Percentiles rank a stretch among this genome's conserved stretches.
Conservation (phyloP, 2,797 vertebrate species). For the Tinamus major region DNA sequence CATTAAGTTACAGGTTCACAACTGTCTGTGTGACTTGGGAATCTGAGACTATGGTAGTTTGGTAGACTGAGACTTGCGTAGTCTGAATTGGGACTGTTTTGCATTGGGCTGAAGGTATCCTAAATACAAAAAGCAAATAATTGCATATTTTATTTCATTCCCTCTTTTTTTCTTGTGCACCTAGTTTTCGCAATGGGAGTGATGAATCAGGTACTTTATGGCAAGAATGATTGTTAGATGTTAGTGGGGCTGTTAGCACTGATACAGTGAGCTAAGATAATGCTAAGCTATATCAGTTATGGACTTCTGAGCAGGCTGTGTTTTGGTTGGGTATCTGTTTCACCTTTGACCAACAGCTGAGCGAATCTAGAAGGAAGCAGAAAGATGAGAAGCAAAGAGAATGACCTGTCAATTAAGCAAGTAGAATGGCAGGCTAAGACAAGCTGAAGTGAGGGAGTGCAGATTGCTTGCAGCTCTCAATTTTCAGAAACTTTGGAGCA, state of each 20-base stretch:
- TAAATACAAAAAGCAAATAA: neutral
- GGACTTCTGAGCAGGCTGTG: neutral
- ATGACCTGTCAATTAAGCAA: slow-evolving; percentile 3
- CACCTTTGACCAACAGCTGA: slow-evolving; percentile 15
- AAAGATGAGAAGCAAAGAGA: slow-evolving; percentile 27
- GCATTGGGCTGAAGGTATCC: neutral
- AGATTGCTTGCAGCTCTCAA: slow-evolving; percentile 9
- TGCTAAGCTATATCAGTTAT: neutral
- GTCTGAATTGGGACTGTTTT: neutral
- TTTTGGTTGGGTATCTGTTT: slow-evolving; percentile 20
- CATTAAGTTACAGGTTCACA: neutral
- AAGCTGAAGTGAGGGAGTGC: slow-evolving; percentile 6
- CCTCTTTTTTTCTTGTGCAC: neutral
- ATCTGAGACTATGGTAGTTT: neutral
- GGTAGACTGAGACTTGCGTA: too few species aligned
- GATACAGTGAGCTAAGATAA: neutral
- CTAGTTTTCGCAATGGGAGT: neutral
- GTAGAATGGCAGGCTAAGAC: slow-evolving; percentile 23
- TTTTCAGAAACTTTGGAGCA: slow-evolving; percentile 58
- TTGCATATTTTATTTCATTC: neutral
- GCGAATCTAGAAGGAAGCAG: slow-evolving; percentile 17
- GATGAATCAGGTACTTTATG: neutral
- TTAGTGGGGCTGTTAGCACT: neutral
- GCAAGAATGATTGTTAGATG: neutral
- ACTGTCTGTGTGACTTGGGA: neutral